Conservation (phyloP, 1,140 invertebrate species). For the Samia ricini region DNA sequence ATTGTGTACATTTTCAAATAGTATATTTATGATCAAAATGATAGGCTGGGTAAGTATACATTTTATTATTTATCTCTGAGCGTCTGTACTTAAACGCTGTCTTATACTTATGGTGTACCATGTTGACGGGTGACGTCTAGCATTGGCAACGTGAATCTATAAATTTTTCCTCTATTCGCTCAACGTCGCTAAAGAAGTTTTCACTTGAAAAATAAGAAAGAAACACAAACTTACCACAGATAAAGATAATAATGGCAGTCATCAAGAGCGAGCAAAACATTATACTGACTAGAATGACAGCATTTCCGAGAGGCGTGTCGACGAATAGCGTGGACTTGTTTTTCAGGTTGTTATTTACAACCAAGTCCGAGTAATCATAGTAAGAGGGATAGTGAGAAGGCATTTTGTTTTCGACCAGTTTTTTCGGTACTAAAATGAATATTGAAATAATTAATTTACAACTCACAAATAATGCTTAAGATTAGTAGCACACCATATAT, state of each 20-base stretch:
- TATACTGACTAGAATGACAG: neutral
- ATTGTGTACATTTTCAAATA: too few relatives aligned
- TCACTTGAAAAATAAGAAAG: neutral
- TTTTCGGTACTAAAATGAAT: slow-evolving; percentile 44
- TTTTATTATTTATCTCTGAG: too few relatives aligned
- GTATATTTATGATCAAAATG: too few relatives aligned
- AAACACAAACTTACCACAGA: slow-evolving; percentile 38
- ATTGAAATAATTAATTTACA: neutral
- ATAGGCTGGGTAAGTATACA: too few relatives aligned
- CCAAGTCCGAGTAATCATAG: slow-evolving; percentile 61
- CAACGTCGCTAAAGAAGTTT: too few relatives aligned
- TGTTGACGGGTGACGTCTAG: too few relatives aligned
- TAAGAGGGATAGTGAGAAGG: slow-evolving; percentile 56
- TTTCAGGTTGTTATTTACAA: slow-evolving; percentile 17
- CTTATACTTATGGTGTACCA: too few relatives aligned
- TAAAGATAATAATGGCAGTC: slow-evolving; percentile 17
- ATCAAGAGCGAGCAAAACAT: neutral
- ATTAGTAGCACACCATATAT: too few relatives aligned
- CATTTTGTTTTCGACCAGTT: slow-evolving; percentile 47
- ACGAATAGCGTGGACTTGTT: slow-evolving; percentile 19
- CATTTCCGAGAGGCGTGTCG: neutral
- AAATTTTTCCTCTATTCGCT: too few relatives aligned
- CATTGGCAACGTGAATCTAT: too few relatives aligned
- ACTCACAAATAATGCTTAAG: too few relatives aligned
- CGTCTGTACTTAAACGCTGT: too few relatives aligned